These are phyloP conservation scores for Melinaea marsaeus DNA, from an alignment of 2,888 invertebrate genomes.

Conservation along the genomic window DNA sequence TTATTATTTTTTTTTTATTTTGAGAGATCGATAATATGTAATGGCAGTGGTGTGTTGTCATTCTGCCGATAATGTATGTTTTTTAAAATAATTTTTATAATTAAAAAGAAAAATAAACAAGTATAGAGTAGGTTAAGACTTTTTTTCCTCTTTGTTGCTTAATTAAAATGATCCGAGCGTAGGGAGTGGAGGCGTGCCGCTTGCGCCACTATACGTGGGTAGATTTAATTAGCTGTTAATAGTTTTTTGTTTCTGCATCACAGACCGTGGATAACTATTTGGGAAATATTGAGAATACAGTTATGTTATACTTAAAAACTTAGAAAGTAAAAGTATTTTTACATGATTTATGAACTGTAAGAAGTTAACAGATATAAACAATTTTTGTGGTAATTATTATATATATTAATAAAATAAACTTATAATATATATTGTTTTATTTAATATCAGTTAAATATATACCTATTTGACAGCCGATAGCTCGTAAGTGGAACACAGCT, in stretches of 20 bases:
- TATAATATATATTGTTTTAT: neutral
- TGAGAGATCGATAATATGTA: neutral
- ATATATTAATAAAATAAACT: neutral
- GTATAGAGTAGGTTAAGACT: slow-evolving; percentile 20
- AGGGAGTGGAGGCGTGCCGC: slow-evolving; percentile 58
- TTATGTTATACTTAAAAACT: neutral
- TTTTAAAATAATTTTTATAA: slow-evolving; percentile 7
- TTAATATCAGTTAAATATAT: neutral
- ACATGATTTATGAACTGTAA: neutral
- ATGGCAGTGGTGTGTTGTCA: neutral
- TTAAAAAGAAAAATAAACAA: slow-evolving; percentile 28
- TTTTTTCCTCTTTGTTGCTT: slow-evolving; percentile 46
- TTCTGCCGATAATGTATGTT: neutral
- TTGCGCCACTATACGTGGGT: slow-evolving; percentile 69
- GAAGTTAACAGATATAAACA: neutral
- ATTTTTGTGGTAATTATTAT: neutral
- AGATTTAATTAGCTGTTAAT: slow-evolving; percentile 73
- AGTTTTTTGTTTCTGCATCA: slow-evolving; percentile 69
- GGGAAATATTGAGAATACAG: neutral
- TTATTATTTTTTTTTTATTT: neutral
- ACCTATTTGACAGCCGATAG: neutral
- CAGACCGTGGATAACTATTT: slow-evolving; percentile 25
- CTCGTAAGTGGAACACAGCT: slow-evolving; percentile 61
- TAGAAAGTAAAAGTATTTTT: slow-evolving; percentile 1
- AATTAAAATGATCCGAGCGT: slow-evolving; percentile 56